phyloP scores from a whole-genome alignment of 2,113 vertebrate species.

The Elgaria multicarinata region DNA sequence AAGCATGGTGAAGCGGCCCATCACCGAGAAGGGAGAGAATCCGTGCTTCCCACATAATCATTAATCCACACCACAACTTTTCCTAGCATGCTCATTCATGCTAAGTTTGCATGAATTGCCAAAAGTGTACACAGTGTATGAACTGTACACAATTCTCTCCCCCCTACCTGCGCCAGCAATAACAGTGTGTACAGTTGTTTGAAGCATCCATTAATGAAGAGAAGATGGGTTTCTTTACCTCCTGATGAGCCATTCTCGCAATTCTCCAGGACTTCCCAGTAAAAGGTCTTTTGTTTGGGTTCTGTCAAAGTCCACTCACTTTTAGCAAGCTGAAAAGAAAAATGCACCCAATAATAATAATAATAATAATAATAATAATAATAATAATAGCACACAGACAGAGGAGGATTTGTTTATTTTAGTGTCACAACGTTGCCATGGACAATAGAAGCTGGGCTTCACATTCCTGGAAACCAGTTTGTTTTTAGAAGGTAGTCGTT shows the following conservation, averaged over 20 bases:
- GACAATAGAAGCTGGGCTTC: not conserved
- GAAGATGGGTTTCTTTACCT: conserved; percentile 19
- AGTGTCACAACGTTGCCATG: not conserved
- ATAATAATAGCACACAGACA: too few relatives aligned
- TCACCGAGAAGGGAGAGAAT: not conserved
- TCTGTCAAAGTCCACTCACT: not conserved
- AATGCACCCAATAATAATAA: too few relatives aligned
- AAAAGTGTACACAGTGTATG: too few relatives aligned
- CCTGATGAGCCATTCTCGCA: conserved; percentile 29
- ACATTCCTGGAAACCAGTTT: not conserved
- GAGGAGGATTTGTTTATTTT: not conserved
- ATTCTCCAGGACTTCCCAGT: conserved; percentile 28
- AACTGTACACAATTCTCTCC: too few relatives aligned
- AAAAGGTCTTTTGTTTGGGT: conserved; percentile 30
- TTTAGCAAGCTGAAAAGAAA: not conserved
- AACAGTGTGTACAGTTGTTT: too few relatives aligned
- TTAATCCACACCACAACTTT: not conserved
- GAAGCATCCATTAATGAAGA: not conserved
- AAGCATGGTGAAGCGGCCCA: too few relatives aligned
- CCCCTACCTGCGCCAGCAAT: too few relatives aligned
- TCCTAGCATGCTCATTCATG: not conserved
- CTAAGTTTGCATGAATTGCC: too few relatives aligned
- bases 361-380: too few relatives aligned
- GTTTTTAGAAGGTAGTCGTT: not conserved
- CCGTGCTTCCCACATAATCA: not conserved